Base-by-base conservation (phyloP, 2,888 invertebrate species). In the Xanthia icteritia region DNA sequence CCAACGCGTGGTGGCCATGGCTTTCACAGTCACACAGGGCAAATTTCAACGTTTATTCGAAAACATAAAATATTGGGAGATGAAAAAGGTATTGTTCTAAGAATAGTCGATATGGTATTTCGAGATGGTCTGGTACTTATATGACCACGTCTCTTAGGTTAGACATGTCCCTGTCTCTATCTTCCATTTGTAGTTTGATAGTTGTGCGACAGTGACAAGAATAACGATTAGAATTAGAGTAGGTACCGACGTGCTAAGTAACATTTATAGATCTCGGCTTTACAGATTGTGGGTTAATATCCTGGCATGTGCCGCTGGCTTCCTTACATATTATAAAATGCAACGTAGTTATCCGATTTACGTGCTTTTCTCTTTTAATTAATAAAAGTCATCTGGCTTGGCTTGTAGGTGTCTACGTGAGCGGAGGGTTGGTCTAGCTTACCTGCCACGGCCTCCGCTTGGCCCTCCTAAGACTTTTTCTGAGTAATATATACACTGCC, bases 11-110 rank as follows among this genome's bases (percentile, higher is more conserved):
- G 15, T 45, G 45, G 45, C 27, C 39, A 39, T 54, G 48, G 83
- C 73, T 73, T 77, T 77, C 73, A 68, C 6, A 67, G 54, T 51
- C 48, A 73, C 13, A 67, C n/a, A 54, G 64, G 73, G 48, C 60
- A 60, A 70, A 63, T 63, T n/a, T 74, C 63, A 66, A 60, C 23
- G 60, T 54, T 67, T 58, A 63, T 71, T 63, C 61, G 60, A 58
- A 63, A 63, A 56, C 56, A 42, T 56, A 31, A 67, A 76, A 15
- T 31, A 6, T 45, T 65, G 39, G 51, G 42, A 54, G 6, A 58
- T 58, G 31, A 31, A 42, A 27, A 63, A 56, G 1, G 48, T 31
- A 51, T 76, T 48, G 31, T 77, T 76, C 13, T 56, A 15, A 5
- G 17, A 48, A n/a, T 23, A 23, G 15, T 6, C 6, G 27, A 17